phyloP scores from a whole-genome alignment of 2,797 vertebrate species.

The Enoplosus armatus region DNA sequence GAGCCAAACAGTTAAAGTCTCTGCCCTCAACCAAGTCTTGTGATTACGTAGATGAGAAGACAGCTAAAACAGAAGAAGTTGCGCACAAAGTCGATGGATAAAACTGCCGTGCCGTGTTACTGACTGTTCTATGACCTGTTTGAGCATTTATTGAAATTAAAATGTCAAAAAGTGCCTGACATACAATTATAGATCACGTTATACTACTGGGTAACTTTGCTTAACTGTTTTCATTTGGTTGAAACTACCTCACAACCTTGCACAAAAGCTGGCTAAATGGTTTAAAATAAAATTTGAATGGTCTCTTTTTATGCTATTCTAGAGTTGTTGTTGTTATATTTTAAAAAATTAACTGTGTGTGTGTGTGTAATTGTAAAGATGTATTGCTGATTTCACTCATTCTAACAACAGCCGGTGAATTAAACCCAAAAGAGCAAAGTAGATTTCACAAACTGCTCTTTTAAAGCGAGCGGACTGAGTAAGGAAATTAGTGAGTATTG shows the following conservation, averaged over 20 bases:
- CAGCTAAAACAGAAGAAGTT: neutral
- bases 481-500: neutral
- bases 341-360: neutral
- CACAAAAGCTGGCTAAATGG: neutral
- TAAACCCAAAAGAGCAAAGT: neutral
- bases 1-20: neutral
- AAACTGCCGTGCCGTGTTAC: neutral
- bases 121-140: constrained; percentile 19
- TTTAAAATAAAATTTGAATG: neutral
- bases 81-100: neutral
- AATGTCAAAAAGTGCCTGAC: neutral
- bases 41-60: neutral
- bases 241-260: neutral
- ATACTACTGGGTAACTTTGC: neutral
- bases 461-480: neutral
- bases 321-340: neutral
- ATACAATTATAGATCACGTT: neutral
- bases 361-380: neutral
- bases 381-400: neutral
- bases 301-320: neutral
- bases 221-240: neutral
- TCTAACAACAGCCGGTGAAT: neutral
- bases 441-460: neutral
- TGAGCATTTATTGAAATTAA: neutral
- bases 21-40: neutral